Evolutionary conservation across 2,113 vertebrate genomes (phyloP).

Genomic region (Rostratula benghalensis): DNA sequence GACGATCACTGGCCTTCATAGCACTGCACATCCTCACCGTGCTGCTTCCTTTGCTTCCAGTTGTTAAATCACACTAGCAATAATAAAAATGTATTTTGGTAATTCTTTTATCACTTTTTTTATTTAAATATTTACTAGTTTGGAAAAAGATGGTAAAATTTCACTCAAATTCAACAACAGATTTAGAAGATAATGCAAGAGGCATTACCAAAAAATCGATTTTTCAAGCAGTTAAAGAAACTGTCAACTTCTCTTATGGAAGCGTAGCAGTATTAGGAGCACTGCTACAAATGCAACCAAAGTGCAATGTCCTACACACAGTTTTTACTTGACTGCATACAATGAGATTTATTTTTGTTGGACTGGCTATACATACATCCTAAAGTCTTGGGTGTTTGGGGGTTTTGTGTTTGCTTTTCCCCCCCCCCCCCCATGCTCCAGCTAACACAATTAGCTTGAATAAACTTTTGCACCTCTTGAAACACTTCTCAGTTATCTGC

Average conservation of each 20-base stretch:
- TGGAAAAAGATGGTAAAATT: neutral
- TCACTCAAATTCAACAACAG: neutral
- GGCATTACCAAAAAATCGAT: neutral
- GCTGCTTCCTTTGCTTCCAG: accelerated
- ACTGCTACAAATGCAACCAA: neutral
- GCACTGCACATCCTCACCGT: neutral
- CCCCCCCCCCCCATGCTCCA: neutral
- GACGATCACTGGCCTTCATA: neutral
- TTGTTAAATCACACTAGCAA: neutral
- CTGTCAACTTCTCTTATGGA: neutral
- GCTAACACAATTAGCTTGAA: neutral
- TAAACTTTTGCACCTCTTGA: neutral
- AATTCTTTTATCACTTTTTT: neutral
- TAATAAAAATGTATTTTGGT: neutral
- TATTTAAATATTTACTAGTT: neutral
- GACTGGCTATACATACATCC: neutral
- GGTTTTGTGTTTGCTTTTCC: neutral
- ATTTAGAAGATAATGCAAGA: neutral
- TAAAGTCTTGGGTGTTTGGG: neutral
- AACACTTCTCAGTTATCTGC: neutral
- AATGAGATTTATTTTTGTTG: neutral
- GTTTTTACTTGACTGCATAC: neutral
- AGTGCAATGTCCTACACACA: neutral
- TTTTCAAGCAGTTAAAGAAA: neutral
- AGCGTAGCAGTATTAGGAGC: neutral